Conservation (phyloP, 2,113 vertebrate species). For the Anolis carolinensis region DNA sequence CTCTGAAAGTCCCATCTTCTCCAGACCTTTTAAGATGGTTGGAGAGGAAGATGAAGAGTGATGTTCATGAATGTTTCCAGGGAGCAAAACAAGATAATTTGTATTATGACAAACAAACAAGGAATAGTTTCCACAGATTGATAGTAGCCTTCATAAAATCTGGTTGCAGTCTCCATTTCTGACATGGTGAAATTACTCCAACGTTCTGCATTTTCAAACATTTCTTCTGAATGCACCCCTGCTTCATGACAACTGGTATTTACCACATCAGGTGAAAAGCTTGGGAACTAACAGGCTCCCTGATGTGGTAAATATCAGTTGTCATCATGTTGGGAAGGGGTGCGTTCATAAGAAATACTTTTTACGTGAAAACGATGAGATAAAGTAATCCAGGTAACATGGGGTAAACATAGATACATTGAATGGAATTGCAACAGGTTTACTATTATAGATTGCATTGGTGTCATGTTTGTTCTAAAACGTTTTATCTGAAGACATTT, state of each 20-base stretch:
- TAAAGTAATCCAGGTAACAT: too few relatives aligned
- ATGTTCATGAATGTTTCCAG: background rate
- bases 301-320: constrained; percentile 15
- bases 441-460: too few relatives aligned
- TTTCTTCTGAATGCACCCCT: background rate
- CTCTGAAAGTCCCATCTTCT: background rate
- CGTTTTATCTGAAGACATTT: too few relatives aligned
- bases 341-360: background rate
- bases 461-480: too few relatives aligned
- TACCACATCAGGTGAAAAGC: constrained; percentile 27
- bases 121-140: background rate
- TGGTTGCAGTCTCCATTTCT: background rate
- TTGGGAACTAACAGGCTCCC: constrained; percentile 16
- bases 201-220: background rate
- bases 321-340: background rate
- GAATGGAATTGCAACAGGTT: too few relatives aligned
- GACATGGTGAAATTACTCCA: background rate
- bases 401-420: too few relatives aligned
- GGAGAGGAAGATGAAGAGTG: background rate
- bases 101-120: background rate
- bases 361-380: background rate
- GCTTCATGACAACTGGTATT: constrained; percentile 26
- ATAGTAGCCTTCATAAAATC: background rate
- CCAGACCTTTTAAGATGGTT: background rate
- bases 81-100: background rate